A percentile compares a stretch with the other conserved stretches of the same genome.
Evolutionary conservation across 2,888 invertebrate species (phyloP).

Genomic region (Clunio marinus): DNA sequence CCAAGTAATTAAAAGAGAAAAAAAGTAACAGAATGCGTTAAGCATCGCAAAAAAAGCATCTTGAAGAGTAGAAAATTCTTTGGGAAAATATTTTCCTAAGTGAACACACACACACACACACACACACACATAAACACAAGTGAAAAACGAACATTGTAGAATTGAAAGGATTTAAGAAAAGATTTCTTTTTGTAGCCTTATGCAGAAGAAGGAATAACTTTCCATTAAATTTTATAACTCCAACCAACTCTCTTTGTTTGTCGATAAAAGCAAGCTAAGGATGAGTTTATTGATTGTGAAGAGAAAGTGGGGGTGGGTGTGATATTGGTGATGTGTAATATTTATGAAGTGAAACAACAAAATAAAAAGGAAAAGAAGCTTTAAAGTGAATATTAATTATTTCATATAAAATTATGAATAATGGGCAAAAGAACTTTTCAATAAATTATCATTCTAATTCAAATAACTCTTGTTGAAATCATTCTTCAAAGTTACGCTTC

Average conservation of each 20-base stretch:
- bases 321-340: neutral
- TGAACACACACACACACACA: no score
- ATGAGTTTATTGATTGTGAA: neutral
- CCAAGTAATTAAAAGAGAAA: neutral
- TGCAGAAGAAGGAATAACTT: neutral
- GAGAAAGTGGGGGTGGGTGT: no score
- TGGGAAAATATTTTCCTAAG: neutral
- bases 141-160: no score
- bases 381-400: no score
- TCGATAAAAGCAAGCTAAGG: neutral
- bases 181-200: neutral
- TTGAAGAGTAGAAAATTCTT: neutral
- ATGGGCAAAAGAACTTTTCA: no score
- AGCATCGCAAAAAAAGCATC: neutral
- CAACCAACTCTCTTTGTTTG: no score
- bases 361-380: no score
- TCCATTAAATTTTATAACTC: neutral
- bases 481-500: no score
- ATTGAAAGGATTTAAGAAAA: neutral
- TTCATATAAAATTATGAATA: no score
- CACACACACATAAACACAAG: no score
- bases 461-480: no score
- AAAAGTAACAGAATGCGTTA: neutral
- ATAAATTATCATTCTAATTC: no score
- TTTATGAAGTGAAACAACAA: conserved; percentile 12